Evolutionary conservation across 2,797 vertebrate genomes (phyloP).

Genomic region (Tympanoctomys barrerae): DNA sequence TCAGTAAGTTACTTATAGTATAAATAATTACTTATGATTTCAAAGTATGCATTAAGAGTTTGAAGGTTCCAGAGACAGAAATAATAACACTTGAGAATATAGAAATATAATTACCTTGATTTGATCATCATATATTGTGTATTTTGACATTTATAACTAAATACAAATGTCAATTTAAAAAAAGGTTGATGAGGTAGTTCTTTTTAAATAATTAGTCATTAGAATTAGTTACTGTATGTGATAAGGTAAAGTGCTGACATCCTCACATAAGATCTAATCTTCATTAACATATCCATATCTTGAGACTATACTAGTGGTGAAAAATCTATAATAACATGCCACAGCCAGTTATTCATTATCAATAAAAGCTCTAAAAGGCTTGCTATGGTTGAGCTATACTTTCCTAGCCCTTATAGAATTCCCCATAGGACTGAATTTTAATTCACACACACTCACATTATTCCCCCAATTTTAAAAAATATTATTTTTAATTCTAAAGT

Average conservation of each 20-base stretch:
- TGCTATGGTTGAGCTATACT: background rate
- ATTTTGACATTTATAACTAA: background rate
- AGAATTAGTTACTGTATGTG: background rate
- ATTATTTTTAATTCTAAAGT: slow-evolving; percentile 11
- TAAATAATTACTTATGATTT: background rate
- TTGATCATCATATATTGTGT: background rate
- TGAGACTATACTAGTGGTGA: background rate
- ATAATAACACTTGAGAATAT: background rate
- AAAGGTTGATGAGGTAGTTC: background rate
- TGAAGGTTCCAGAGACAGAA: background rate
- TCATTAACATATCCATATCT: background rate
- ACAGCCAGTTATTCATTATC: background rate
- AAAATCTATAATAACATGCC: background rate
- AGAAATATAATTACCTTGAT: background rate
- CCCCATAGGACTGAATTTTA: background rate
- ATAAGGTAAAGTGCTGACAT: background rate
- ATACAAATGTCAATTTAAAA: background rate
- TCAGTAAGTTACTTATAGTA: background rate
- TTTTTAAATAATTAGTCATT: background rate
- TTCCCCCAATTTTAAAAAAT: background rate
- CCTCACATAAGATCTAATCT: slow-evolving; percentile 9
- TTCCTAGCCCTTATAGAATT: background rate
- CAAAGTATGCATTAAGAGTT: background rate
- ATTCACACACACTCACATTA: background rate
- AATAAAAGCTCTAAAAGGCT: background rate